These are phyloP conservation scores for Drosophila varians DNA, from an alignment of 1,140 invertebrate species.

Conservation along the genomic window DNA sequence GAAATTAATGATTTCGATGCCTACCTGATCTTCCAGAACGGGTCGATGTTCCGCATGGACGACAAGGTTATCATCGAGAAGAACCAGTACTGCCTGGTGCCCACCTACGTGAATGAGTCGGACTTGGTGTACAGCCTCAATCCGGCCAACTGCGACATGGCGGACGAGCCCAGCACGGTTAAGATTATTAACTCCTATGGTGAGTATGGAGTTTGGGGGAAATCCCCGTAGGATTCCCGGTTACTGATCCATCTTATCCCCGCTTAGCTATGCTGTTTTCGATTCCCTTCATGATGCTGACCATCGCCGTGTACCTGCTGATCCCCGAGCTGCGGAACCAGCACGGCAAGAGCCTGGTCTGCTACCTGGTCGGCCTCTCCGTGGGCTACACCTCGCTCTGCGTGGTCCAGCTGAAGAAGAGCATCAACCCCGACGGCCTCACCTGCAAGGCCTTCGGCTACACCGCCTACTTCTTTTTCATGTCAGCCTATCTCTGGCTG, in stretches of 20 bases:
- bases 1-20: slow-evolving; percentile 49
- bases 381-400: slow-evolving; percentile 86
- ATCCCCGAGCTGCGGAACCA: slow-evolving; percentile 89
- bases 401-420: slow-evolving; percentile 84
- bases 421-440: slow-evolving; percentile 27
- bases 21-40: slow-evolving; percentile 65
- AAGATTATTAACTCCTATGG: slow-evolving; percentile 76
- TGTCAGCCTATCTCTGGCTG: slow-evolving; percentile 91
- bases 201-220: slow-evolving; percentile 25
- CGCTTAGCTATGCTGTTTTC: slow-evolving; percentile 87
- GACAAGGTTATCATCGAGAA: slow-evolving; percentile 55
- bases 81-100: slow-evolving; percentile 69
- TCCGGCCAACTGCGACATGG: slow-evolving; percentile 70
- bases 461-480: slow-evolving; percentile 89
- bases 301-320: slow-evolving; percentile 89
- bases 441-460: slow-evolving; percentile 83
- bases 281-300: slow-evolving; percentile 88
- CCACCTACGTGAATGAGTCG: slow-evolving; percentile 50
- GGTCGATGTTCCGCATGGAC: slow-evolving; percentile 59
- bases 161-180: slow-evolving; percentile 47
- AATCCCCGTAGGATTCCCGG: no score
- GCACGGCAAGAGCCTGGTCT: slow-evolving; percentile 90
- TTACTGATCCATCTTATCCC: no score
- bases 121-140: slow-evolving; percentile 60
- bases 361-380: slow-evolving; percentile 87